Conservation (phyloP, 2,113 vertebrate species). For the Pelecanoides urinatrix region DNA sequence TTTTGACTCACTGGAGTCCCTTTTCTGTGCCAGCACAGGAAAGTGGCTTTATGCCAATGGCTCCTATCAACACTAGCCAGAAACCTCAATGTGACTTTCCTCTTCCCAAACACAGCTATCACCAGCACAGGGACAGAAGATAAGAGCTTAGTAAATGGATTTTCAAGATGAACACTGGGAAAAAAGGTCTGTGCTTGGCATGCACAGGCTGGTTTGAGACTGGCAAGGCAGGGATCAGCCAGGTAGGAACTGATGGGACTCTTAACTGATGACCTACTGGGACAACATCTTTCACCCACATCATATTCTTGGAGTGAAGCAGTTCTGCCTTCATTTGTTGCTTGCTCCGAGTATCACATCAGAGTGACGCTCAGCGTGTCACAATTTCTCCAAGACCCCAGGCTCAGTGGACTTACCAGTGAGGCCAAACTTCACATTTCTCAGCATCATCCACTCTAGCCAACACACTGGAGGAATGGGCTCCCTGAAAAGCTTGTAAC, state of each 20-base stretch:
- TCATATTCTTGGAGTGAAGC: background rate
- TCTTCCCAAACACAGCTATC: conserved; percentile 31
- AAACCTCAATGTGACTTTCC: conserved; percentile 73
- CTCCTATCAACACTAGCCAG: background rate
- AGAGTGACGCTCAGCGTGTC: background rate
- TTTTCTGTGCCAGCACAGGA: background rate
- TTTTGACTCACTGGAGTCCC: background rate
- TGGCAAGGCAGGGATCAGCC: background rate
- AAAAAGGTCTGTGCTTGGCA: background rate
- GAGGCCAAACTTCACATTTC: background rate
- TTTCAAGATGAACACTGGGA: background rate
- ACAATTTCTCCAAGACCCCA: background rate
- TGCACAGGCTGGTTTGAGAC: background rate
- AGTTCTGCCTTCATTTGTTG: background rate
- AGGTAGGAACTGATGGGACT: background rate
- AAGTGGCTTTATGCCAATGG: background rate
- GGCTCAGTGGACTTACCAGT: accelerated
- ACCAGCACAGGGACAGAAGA: background rate
- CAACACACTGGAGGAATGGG: background rate
- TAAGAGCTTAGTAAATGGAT: conserved; percentile 1
- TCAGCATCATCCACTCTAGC: background rate
- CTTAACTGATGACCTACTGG: background rate
- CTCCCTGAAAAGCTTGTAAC: background rate
- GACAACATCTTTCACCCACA: background rate
- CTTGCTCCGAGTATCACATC: background rate